Conservation (phyloP, 2,888 invertebrate genomes). For the Philonicus albiceps region DNA sequence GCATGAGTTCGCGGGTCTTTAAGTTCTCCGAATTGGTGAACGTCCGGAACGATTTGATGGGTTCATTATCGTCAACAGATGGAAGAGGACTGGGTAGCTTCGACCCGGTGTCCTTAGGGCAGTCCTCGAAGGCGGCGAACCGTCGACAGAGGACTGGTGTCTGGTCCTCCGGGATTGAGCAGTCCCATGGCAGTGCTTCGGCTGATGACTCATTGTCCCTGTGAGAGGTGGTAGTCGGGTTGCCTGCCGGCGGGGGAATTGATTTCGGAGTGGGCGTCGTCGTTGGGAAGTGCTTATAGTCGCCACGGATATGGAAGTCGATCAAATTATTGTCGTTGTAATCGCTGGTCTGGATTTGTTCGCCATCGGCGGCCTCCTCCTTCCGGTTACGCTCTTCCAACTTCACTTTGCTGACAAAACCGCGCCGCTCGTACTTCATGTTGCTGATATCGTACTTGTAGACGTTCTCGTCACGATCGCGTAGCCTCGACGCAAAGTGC, state of each 20-base stretch:
- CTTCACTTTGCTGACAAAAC: constrained; percentile 59
- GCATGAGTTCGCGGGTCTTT: constrained; percentile 61
- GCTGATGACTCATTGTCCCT: constrained; percentile 51
- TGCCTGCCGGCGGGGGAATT: not conserved
- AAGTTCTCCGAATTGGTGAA: constrained; percentile 60
- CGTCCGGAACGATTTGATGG: constrained; percentile 58
- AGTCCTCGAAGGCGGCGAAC: constrained; percentile 60
- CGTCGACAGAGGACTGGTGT: constrained; percentile 62
- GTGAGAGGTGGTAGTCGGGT: constrained; percentile 46
- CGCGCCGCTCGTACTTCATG: constrained; percentile 61
- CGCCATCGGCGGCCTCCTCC: constrained; percentile 52
- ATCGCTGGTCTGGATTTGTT: constrained; percentile 52
- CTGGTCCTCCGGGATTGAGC: constrained; percentile 55
- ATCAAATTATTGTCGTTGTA: constrained; percentile 63
- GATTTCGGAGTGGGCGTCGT: constrained; percentile 45
- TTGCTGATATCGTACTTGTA: constrained; percentile 62
- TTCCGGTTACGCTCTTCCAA: constrained; percentile 53
- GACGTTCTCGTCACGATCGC: constrained; percentile 57
- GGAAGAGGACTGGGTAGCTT: constrained; percentile 44
- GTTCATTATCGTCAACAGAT: constrained; percentile 48
- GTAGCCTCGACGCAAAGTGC: constrained; percentile 5
- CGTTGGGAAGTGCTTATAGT: constrained; percentile 44
- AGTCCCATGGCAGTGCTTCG: constrained; percentile 62
- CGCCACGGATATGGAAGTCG: constrained; percentile 56
- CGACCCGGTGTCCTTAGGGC: constrained; percentile 53